Percentiles rank a stretch among this genome's conserved stretches.
Conservation (phyloP, 2,888 invertebrate genomes). For the Drosophila prolongata region DNA sequence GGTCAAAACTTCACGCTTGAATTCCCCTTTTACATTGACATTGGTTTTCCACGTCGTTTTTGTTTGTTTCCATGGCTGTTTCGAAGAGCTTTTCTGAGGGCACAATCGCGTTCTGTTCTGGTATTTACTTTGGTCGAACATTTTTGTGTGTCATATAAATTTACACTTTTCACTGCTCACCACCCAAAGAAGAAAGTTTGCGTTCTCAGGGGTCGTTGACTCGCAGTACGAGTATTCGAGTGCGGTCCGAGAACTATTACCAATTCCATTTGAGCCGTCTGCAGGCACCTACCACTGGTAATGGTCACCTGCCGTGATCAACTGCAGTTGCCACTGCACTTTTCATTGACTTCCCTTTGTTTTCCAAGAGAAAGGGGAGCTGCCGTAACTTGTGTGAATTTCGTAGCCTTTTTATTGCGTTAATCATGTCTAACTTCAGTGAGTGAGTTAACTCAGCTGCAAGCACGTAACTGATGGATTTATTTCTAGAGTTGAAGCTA, state of each 20-base stretch:
- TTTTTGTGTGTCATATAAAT: conserved; percentile 72
- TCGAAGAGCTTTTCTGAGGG: conserved; percentile 12
- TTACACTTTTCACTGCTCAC: conserved; percentile 61
- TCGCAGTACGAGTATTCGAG: conserved; percentile 14
- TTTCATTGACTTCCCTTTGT: conserved; percentile 20
- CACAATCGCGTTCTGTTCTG: conserved; percentile 25
- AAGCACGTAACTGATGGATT: conserved; percentile 32
- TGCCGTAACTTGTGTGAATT: conserved; percentile 39
- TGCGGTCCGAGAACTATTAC: conserved; percentile 10
- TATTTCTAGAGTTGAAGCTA: conserved; percentile 33
- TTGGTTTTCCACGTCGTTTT: conserved; percentile 39
- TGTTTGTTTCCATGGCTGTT: conserved; percentile 15
- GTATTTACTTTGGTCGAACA: conserved; percentile 44
- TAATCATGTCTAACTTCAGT: conserved; percentile 40
- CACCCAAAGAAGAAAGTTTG: conserved; percentile 68
- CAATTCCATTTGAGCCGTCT: neutral
- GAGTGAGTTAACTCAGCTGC: conserved; percentile 22
- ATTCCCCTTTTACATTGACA: conserved; percentile 56
- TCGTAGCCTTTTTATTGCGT: conserved; percentile 46
- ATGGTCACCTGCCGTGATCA: conserved; percentile 32
- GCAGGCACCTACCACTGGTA: conserved; percentile 13
- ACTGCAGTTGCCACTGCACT: conserved; percentile 38
- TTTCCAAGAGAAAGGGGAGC: conserved; percentile 11
- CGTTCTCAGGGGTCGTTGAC: conserved; percentile 66
- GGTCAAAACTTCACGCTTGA: conserved; percentile 15